Evolutionary conservation across 53 echinoderm and acorn worm genomes (phyloP).

Genomic region (Echinarachnius parma): DNA sequence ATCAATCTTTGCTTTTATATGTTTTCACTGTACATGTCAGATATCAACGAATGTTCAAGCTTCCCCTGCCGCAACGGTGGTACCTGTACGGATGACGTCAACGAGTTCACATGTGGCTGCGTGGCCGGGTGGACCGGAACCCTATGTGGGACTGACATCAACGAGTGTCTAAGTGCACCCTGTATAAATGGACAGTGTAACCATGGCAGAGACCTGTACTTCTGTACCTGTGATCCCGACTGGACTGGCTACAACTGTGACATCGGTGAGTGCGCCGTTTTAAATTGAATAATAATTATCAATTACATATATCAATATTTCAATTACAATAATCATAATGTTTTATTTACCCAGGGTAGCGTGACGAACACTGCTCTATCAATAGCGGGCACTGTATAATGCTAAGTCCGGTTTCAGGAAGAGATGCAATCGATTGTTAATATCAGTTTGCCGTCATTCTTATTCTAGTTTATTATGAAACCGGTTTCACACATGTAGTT

Average conservation of each 20-base stretch:
- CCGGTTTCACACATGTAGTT: too few relatives aligned
- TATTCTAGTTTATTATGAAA: too few relatives aligned
- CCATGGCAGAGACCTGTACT: conserved; percentile 19
- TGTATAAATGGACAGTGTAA: conserved; percentile 8
- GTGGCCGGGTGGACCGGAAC: not conserved
- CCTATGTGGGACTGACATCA: not conserved
- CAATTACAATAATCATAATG: too few relatives aligned
- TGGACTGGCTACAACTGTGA: conserved; percentile 18
- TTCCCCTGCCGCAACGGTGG: conserved; percentile 17
- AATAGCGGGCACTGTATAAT: too few relatives aligned
- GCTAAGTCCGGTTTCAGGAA: too few relatives aligned
- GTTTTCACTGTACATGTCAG: not conserved
- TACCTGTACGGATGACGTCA: not conserved
- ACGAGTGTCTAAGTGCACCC: conserved; percentile 24
- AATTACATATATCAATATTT: too few relatives aligned
- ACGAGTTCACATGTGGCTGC: not conserved
- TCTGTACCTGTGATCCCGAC: conserved; percentile 23
- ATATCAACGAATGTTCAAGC: conserved; percentile 14
- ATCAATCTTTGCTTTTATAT: not conserved
- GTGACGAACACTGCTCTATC: too few relatives aligned
- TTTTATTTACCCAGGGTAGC: too few relatives aligned
- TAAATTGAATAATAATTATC: too few relatives aligned
- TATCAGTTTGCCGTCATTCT: too few relatives aligned
- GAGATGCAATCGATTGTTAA: too few relatives aligned
- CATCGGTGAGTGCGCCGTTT: not conserved